These are phyloP conservation scores for Drosophila bocqueti DNA, from an alignment of 1,140 invertebrate genomes.

Conservation along the genomic window DNA sequence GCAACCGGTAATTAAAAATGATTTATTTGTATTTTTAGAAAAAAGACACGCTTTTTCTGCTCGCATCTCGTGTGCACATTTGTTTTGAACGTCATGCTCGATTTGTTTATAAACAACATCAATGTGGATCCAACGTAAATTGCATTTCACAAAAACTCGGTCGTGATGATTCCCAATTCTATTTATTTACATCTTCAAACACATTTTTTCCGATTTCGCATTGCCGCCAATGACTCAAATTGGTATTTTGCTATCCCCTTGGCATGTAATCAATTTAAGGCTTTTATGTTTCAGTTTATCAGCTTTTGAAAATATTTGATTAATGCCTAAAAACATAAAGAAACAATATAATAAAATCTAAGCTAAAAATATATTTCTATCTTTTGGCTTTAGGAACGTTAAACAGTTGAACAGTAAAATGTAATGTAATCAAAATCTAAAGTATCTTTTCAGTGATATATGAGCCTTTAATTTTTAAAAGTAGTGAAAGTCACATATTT, in stretches of 20 bases:
- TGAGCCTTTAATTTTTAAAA: no score
- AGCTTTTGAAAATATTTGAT: background rate
- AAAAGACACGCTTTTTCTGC: slow-evolving; percentile 25
- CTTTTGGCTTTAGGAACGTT: no score
- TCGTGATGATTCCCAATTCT: slow-evolving; percentile 13
- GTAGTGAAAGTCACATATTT: no score
- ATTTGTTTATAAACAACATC: slow-evolving; percentile 44
- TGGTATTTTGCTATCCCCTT: background rate
- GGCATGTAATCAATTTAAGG: background rate
- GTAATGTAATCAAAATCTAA: no score
- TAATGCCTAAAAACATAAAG: background rate
- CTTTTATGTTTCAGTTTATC: background rate
- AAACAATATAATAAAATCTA: background rate
- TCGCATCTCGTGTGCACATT: slow-evolving; percentile 32
- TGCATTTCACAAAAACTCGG: slow-evolving; percentile 16
- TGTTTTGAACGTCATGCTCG: slow-evolving; percentile 35
- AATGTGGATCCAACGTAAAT: slow-evolving; percentile 21
- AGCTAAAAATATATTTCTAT: background rate
- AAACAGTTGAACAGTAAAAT: no score
- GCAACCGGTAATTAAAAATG: slow-evolving; percentile 10
- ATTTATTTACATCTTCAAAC: slow-evolving; percentile 30
- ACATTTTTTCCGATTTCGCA: slow-evolving; percentile 16
- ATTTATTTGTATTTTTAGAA: slow-evolving; percentile 3
- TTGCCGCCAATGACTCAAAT: slow-evolving; percentile 12
- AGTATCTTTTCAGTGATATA: no score